phyloP scores from a whole-genome alignment of 2,797 vertebrate species.

The Huso huso region DNA sequence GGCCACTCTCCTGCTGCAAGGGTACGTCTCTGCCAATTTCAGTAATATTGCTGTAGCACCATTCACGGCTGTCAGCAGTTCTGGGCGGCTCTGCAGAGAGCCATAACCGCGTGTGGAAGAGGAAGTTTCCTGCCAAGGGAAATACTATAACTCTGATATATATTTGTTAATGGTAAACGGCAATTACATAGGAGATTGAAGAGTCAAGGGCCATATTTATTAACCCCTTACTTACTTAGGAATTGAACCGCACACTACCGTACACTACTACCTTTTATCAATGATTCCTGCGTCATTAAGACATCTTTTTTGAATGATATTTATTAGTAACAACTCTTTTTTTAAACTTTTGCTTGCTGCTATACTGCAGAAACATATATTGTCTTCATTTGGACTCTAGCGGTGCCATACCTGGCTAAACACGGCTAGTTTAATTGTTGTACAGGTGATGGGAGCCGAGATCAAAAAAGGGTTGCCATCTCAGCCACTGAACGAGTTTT shows the following conservation, averaged over 20 bases:
- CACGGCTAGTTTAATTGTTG: too few relatives aligned
- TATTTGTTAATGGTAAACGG: slow-evolving; percentile 77
- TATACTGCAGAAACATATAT: too few relatives aligned
- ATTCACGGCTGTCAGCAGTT: slow-evolving; percentile 84
- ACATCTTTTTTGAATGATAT: not conserved
- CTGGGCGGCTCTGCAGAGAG: slow-evolving; percentile 74
- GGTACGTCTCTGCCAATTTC: slow-evolving; percentile 73
- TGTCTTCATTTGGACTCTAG: too few relatives aligned
- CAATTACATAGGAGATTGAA: slow-evolving; percentile 49
- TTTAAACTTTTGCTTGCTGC: too few relatives aligned
- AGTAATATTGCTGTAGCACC: slow-evolving; percentile 78
- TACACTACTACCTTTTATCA: too few relatives aligned
- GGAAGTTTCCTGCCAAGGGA: slow-evolving; percentile 74
- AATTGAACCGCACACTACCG: not conserved
- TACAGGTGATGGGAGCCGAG: too few relatives aligned
- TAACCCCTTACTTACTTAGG: slow-evolving; percentile 19
- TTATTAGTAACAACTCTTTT: not conserved
- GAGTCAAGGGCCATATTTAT: slow-evolving; percentile 10
- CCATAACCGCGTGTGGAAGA: slow-evolving; percentile 69
- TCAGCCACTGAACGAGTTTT: too few relatives aligned
- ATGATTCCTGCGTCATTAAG: too few relatives aligned
- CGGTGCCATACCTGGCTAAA: too few relatives aligned
- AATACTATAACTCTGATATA: slow-evolving; percentile 77
- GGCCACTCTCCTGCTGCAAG: slow-evolving; percentile 71
- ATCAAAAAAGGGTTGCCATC: too few relatives aligned